A percentile compares a stretch with the other conserved stretches of the same genome.
These are phyloP conservation scores for Elmis aenea DNA, from an alignment of 2,888 invertebrate genomes.

Conservation along the genomic window DNA sequence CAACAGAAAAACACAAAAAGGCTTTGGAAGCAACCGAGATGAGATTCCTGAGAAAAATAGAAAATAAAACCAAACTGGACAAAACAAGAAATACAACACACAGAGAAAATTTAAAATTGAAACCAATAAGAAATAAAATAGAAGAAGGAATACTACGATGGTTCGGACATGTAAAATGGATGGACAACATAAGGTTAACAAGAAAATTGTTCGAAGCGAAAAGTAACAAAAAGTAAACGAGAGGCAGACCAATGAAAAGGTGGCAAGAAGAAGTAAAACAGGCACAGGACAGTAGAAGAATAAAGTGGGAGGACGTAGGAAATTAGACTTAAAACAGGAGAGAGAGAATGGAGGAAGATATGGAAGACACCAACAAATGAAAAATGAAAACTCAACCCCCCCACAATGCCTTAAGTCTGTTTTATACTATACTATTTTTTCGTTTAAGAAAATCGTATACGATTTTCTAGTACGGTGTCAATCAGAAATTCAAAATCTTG, in stretches of 20 bases:
- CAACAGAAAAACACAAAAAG: not conserved
- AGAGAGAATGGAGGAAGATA: too few relatives aligned
- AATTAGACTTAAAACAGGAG: too few relatives aligned
- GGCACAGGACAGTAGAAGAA: not conserved
- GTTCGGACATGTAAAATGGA: not conserved
- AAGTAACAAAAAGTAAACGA: not conserved
- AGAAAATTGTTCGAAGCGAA: not conserved
- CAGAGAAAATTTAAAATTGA: too few relatives aligned
- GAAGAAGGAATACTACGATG: not conserved
- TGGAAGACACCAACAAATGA: too few relatives aligned
- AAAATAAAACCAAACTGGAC: not conserved
- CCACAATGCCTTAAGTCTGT: too few relatives aligned
- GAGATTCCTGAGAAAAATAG: too few relatives aligned
- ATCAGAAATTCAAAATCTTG: too few relatives aligned
- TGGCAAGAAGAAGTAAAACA: not conserved
- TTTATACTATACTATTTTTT: too few relatives aligned
- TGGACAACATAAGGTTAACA: not conserved
- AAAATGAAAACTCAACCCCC: too few relatives aligned
- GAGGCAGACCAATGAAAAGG: not conserved
- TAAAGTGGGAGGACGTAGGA: not conserved
- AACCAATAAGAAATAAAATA: not conserved
- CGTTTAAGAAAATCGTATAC: too few relatives aligned
- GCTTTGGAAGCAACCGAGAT: not conserved
- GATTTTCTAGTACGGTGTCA: too few relatives aligned
- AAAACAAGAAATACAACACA: not conserved